phyloP scores from a whole-genome alignment of 2,113 vertebrate genomes.

The Osmerus eperlanus region DNA sequence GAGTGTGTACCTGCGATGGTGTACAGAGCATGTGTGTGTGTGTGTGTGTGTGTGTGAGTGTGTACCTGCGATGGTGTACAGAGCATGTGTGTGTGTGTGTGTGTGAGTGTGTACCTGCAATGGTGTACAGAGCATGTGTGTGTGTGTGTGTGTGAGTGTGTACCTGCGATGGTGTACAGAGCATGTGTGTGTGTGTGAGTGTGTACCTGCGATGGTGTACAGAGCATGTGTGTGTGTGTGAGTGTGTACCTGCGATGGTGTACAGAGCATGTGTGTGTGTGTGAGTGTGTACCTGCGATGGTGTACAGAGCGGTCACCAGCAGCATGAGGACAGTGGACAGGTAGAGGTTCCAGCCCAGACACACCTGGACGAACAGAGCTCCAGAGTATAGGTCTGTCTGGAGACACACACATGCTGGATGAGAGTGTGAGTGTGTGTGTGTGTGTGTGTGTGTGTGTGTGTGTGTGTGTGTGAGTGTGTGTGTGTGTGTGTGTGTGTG shows the following conservation, averaged over 20 bases:
- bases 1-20: too few relatives aligned
- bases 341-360: constrained; percentile 90
- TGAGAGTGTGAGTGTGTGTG: not conserved
- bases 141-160: too few relatives aligned
- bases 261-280: not conserved
- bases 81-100: constrained; percentile 51
- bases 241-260: too few relatives aligned
- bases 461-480: not conserved
- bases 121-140: too few relatives aligned
- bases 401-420: constrained; percentile 3
- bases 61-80: constrained; percentile 86
- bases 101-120: too few relatives aligned
- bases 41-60: not conserved
- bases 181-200: too few relatives aligned
- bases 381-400: constrained; percentile 88
- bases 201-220: too few relatives aligned
- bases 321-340: constrained; percentile 84
- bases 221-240: too few relatives aligned
- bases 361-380: constrained; percentile 89
- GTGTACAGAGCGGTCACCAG: constrained; percentile 84
- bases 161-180: too few relatives aligned
- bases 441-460: not conserved
- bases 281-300: constrained; percentile 74
- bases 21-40: too few relatives aligned
- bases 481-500: constrained; percentile 6